phyloP scores from a whole-genome alignment of 2,113 vertebrate genomes.

The Dasyurus viverrinus region DNA sequence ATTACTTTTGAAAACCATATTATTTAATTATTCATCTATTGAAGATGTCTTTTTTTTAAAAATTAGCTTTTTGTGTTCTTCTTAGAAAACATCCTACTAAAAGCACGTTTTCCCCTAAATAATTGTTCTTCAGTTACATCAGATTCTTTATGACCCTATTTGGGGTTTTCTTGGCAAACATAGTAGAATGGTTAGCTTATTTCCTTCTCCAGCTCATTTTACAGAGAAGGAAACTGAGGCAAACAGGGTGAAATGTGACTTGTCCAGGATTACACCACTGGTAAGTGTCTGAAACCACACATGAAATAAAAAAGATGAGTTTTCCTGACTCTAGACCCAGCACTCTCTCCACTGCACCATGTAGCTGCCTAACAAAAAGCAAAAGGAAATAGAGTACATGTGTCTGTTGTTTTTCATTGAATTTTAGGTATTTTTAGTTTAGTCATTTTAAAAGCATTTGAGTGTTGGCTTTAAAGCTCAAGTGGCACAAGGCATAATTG shows the following conservation, averaged over 20 bases:
- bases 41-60: too few species aligned
- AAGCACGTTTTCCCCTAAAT: too few species aligned
- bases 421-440: constrained; percentile 39
- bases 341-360: not conserved
- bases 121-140: not conserved
- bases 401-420: constrained; percentile 16
- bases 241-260: not conserved
- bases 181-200: not conserved
- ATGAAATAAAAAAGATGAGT: not conserved
- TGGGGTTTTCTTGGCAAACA: not conserved
- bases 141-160: not conserved
- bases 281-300: not conserved
- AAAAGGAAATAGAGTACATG: not conserved
- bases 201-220: not conserved
- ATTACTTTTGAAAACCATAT: not conserved
- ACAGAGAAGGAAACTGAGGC: not conserved
- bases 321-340: not conserved
- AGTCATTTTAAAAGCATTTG: constrained; percentile 40
- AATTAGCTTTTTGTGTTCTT: not conserved
- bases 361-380: not conserved
- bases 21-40: not conserved
- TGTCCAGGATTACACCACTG: not conserved
- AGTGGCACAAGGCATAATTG: constrained; percentile 25
- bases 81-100: not conserved
- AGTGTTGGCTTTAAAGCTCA: constrained; percentile 29